Evolutionary conservation across 2,888 invertebrate species (phyloP).

Genomic region (Quadriops clusia): DNA sequence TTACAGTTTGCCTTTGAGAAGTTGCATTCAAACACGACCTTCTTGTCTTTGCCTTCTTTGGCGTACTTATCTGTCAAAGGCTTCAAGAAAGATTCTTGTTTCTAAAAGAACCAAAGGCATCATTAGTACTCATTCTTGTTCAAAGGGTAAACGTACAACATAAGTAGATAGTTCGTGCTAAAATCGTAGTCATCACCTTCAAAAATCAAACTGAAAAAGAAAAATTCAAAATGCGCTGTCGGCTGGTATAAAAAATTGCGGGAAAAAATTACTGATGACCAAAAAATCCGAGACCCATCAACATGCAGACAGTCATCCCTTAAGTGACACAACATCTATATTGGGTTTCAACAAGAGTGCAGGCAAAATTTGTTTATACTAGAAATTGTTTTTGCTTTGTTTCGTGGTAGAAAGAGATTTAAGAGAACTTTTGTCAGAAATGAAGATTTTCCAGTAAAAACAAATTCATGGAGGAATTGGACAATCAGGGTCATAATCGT

Average conservation of each 20-base stretch:
- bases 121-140: conserved; percentile 10
- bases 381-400: too few species aligned
- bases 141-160: too few species aligned
- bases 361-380: too few species aligned
- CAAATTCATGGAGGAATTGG: too few species aligned
- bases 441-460: too few species aligned
- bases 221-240: conserved; percentile 20
- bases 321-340: conserved; percentile 31
- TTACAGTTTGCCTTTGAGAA: conserved; percentile 95
- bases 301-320: conserved; percentile 21
- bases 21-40: conserved; percentile 83
- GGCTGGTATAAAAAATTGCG: conserved; percentile 4
- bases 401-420: too few species aligned
- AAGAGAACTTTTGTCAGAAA: too few species aligned
- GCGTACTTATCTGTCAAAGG: conserved; percentile 89
- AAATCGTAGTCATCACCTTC: conserved; percentile 26
- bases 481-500: conserved; percentile 21
- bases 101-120: conserved; percentile 43
- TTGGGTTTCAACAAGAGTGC: too few species aligned
- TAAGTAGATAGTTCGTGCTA: conserved; percentile 11
- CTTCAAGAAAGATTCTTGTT: conserved; percentile 88
- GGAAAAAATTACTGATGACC: conserved; percentile 22
- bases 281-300: conserved; percentile 10
- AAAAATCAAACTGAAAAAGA: conserved; percentile 29
- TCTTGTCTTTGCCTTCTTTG: conserved; percentile 93